phyloP scores from a whole-genome alignment of 2,888 invertebrate species.

The Drosophila setosimentum region DNA sequence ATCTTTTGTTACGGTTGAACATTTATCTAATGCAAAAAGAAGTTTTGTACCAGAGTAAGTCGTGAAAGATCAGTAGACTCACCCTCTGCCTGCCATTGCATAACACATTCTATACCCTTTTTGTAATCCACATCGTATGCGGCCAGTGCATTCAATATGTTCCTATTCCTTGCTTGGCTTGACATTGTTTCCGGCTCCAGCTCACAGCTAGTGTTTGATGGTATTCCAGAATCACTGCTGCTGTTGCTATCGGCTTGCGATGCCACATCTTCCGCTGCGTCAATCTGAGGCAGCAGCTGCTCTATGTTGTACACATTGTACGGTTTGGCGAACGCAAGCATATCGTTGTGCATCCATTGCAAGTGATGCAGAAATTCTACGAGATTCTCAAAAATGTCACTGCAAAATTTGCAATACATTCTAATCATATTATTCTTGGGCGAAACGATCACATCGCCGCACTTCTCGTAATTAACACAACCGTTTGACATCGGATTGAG shows the following conservation, averaged over 20 bases:
- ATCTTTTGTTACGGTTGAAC: not conserved
- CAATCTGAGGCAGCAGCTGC: slow-evolving; percentile 51
- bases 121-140: slow-evolving; percentile 21
- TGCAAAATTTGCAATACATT: slow-evolving; percentile 66
- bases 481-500: slow-evolving; percentile 25
- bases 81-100: slow-evolving; percentile 19
- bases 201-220: not conserved
- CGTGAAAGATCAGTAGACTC: not conserved
- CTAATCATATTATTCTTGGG: slow-evolving; percentile 53
- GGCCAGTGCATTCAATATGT: slow-evolving; percentile 12
- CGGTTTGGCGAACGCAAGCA: slow-evolving; percentile 44
- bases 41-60: too few relatives aligned
- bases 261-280: slow-evolving; percentile 1
- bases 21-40: not conserved
- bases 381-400: slow-evolving; percentile 47
- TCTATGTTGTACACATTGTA: slow-evolving; percentile 66
- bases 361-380: slow-evolving; percentile 66
- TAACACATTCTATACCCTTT: not conserved
- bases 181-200: not conserved
- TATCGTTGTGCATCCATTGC: slow-evolving; percentile 54
- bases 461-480: slow-evolving; percentile 61
- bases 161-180: not conserved
- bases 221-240: slow-evolving; percentile 19
- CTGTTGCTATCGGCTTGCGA: slow-evolving; percentile 10
- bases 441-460: slow-evolving; percentile 73